Base-by-base conservation (phyloP, 2,888 invertebrate genomes). In the Patella pellucida region DNA sequence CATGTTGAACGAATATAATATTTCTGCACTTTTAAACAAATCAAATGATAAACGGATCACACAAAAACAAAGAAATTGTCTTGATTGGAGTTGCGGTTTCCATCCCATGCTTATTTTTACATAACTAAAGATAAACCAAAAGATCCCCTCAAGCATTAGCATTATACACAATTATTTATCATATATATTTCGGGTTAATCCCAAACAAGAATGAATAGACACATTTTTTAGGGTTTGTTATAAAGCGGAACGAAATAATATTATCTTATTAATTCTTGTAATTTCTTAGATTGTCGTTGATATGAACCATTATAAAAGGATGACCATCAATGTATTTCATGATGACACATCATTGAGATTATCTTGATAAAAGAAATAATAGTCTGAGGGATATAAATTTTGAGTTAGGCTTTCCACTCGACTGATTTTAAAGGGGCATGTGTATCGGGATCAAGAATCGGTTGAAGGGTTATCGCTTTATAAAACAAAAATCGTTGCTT, bases 281-380 rank as follows among this genome's bases (percentile, higher is more conserved):
- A 62, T 62, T 62, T 62, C 62, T 62, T 62, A 62, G 62, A 62
- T 62, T 62, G 41, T 62, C 62, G 62, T 62, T 19, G 23, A 23
- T 23, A 62, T 7, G 2, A n/a, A 62, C n/a, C 19, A 23, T 23
- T 23, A 62, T 62, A 62, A 62, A 62, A 23, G 12, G 19, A 15
- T 19, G 23, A 23, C 23, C 23, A 23, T 23, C 23, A 23, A 62
- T 62, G 62, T 62, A 23, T 62, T 23, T 62, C 62, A 23, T 62
- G 19, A 23, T 62, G 62, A 62, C 62, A 62, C 62, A 62, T 62
- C 62, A 23, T 62, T 23, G 19, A 62, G 62, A 62, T 62, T 62
- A 62, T 62, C 19, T 23, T 23, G 62, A 62, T 62, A 62, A 62
- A 23, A 19, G 62, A 23, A 41, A 62, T 62, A 62, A 62, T 62